Percentiles rank a stretch among this genome's conserved stretches.
Evolutionary conservation across 2,888 invertebrate genomes (phyloP).

Genomic region (Cheilosia soror): DNA sequence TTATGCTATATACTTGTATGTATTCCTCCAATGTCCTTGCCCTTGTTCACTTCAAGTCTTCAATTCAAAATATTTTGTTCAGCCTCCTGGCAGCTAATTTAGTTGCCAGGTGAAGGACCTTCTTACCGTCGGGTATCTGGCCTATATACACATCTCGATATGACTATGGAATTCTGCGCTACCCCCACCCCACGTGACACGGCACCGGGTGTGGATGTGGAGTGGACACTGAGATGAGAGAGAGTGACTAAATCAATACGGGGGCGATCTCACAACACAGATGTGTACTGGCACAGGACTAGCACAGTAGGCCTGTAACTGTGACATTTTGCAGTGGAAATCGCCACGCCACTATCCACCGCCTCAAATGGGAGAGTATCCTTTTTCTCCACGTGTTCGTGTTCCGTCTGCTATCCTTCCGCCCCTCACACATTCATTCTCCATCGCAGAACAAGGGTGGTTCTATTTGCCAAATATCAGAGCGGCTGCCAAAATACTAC

Average conservation of each 20-base stretch:
- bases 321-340: constrained; percentile 28
- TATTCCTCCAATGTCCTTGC: constrained; percentile 46
- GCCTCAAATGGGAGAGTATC: constrained; percentile 5
- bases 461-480: constrained; percentile 27
- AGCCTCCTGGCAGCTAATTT: constrained; percentile 44
- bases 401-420: constrained; percentile 16
- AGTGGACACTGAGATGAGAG: neutral
- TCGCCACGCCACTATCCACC: constrained; percentile 3
- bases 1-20: neutral
- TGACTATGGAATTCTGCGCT: constrained; percentile 9
- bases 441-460: neutral
- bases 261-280: neutral
- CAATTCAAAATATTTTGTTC: constrained; percentile 24
- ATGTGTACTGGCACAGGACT: neutral
- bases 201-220: constrained; percentile 5
- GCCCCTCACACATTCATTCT: neutral
- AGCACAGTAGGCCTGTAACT: constrained; percentile 49
- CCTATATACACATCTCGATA: constrained; percentile 57
- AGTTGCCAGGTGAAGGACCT: constrained; percentile 70
- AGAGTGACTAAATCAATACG: constrained; percentile 51
- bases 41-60: constrained; percentile 50
- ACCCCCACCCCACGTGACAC: neutral
- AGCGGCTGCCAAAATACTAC: constrained; percentile 53
- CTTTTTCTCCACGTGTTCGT: neutral
- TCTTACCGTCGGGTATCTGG: constrained; percentile 55